Percentiles rank a stretch among this genome's conserved stretches.
Evolutionary conservation across 1,140 invertebrate genomes (phyloP).

Genomic region (Parapsyche elsis): DNA sequence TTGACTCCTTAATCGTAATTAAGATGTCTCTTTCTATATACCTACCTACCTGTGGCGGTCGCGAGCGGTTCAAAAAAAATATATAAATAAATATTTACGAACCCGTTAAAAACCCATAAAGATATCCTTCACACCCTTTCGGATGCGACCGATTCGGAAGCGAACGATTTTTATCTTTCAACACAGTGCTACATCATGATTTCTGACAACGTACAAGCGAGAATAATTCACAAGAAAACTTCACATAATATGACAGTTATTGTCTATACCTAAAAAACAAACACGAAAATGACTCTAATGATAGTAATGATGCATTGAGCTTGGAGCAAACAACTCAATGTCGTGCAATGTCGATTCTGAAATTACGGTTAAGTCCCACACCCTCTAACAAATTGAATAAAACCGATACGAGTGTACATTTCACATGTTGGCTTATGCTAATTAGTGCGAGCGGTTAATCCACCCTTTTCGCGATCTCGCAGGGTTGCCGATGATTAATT

Average conservation of each 20-base stretch:
- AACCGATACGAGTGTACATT: too few species aligned
- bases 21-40: conserved; percentile 35
- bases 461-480: conserved; percentile 12
- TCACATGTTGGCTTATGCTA: neutral
- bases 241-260: too few species aligned
- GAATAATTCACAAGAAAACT: too few species aligned
- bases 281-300: too few species aligned
- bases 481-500: conserved; percentile 49
- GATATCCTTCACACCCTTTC: conserved; percentile 42
- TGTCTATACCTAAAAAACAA: too few species aligned
- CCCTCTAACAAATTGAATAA: too few species aligned
- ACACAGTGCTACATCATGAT: too few species aligned
- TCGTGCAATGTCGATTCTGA: too few species aligned
- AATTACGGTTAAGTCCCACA: too few species aligned
- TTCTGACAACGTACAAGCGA: too few species aligned
- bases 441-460: neutral
- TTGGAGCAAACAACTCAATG: too few species aligned
- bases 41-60: neutral
- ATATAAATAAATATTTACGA: conserved; percentile 37
- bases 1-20: conserved; percentile 42
- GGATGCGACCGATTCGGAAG: neutral
- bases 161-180: neutral
- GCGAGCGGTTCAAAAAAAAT: conserved; percentile 19
- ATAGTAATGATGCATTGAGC: too few species aligned
- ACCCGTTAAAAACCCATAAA: conserved; percentile 43